Conservation (phyloP, 2,113 vertebrate species). For the Anarrhichthys ocellatus region DNA sequence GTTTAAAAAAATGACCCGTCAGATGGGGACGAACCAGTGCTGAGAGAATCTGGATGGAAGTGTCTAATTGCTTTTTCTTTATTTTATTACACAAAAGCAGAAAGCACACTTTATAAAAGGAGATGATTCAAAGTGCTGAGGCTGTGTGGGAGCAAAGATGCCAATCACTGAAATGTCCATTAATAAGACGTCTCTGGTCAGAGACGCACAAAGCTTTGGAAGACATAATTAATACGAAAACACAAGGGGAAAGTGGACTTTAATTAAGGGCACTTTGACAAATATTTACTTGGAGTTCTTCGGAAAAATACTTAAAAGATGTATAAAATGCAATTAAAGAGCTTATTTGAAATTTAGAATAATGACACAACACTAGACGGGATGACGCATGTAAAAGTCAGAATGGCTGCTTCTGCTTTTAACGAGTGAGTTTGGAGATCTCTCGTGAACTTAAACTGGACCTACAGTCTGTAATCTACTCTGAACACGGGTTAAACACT, state of each 20-base stretch:
- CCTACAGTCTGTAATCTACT: not conserved
- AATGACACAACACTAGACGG: not conserved
- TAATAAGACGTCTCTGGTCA: not conserved
- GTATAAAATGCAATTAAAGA: no score
- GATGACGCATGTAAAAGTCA: slow-evolving; percentile 2
- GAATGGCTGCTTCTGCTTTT: not conserved
- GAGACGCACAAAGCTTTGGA: not conserved
- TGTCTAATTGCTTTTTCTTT: not conserved
- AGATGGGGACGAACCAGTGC: no score
- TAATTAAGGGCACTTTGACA: not conserved
- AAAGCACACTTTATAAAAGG: not conserved
- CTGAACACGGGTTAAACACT: not conserved
- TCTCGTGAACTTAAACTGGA: not conserved
- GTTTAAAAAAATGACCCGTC: not conserved
- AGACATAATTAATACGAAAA: not conserved
- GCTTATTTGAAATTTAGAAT: not conserved
- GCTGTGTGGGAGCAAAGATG: not conserved
- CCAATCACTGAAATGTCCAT: not conserved
- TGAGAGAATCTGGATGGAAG: no score
- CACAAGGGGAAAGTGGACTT: not conserved
- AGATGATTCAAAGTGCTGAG: not conserved
- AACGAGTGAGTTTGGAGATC: not conserved
- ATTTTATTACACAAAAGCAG: not conserved
- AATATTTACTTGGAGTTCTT: not conserved
- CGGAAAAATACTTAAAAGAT: not conserved